Evolutionary conservation across 2,888 invertebrate species (phyloP).

Genomic region (Xiphydria camelus): DNA sequence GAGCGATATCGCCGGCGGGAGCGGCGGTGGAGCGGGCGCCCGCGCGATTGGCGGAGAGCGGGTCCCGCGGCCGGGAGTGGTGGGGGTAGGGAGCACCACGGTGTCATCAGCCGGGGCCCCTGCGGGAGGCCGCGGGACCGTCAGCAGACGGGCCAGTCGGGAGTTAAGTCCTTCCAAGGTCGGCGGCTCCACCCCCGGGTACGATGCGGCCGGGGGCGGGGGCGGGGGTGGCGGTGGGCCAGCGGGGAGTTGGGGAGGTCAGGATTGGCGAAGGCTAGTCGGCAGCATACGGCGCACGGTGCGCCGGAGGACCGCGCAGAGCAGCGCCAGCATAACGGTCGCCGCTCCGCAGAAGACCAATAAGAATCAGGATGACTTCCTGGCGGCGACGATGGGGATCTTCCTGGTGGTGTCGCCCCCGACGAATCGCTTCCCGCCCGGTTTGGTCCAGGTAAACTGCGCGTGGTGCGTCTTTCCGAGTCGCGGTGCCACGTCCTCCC

Average conservation of each 20-base stretch:
- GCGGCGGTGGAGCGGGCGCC: slow-evolving; percentile 9
- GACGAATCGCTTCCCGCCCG: slow-evolving; percentile 62
- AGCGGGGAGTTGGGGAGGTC: slow-evolving; percentile 27
- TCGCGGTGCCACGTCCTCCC: too few relatives aligned
- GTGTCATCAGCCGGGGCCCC: slow-evolving; percentile 46
- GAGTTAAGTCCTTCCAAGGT: slow-evolving; percentile 48
- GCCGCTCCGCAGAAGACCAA: slow-evolving; percentile 28
- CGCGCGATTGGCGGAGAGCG: slow-evolving; percentile 1
- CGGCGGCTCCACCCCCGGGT: slow-evolving; percentile 23
- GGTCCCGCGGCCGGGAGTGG: slow-evolving; percentile 6
- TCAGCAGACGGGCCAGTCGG: slow-evolving; percentile 48
- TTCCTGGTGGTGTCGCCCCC: slow-evolving; percentile 75
- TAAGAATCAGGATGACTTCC: slow-evolving; percentile 68
- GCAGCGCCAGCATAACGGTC: slow-evolving; percentile 7
- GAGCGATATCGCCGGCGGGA: slow-evolving; percentile 16
- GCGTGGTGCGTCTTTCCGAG: too few relatives aligned
- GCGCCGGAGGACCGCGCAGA: slow-evolving; percentile 39
- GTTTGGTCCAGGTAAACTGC: slow-evolving; percentile 65
- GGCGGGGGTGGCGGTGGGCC: slow-evolving; percentile 8
- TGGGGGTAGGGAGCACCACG: slow-evolving; percentile 38
- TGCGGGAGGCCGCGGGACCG: slow-evolving; percentile 38
- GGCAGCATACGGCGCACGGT: slow-evolving; percentile 55
- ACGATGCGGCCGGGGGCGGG: slow-evolving; percentile 14
- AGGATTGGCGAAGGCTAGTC: slow-evolving; percentile 56
- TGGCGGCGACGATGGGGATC: slow-evolving; percentile 75